Percentiles rank a stretch among this genome's conserved stretches.
Evolutionary conservation across 2,113 vertebrate genomes (phyloP).

Genomic region (Scophthalmus maximus): DNA sequence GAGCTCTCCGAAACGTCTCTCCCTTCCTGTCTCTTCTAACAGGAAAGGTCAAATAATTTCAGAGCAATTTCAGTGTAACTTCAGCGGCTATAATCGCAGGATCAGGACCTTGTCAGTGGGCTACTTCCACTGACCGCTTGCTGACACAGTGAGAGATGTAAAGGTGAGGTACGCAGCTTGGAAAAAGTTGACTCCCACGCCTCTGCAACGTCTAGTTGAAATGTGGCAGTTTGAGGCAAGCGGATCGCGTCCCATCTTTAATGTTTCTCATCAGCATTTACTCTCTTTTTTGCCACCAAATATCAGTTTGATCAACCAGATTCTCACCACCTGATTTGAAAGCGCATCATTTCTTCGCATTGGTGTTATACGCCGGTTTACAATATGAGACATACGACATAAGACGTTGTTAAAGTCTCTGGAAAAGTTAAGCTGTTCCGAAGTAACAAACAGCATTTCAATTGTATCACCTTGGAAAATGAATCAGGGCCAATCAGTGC

Average conservation of each 20-base stretch:
- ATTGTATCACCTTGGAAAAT: constrained; percentile 45
- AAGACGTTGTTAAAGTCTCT: background rate
- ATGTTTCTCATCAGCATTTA: too few relatives aligned
- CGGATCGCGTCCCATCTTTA: too few relatives aligned
- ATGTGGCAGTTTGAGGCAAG: background rate
- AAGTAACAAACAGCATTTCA: constrained; percentile 19
- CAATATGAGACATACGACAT: background rate
- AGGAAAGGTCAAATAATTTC: constrained; percentile 36
- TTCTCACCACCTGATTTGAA: background rate
- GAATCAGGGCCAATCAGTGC: constrained; percentile 69
- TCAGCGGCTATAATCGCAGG: constrained; percentile 13
- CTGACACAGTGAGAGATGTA: background rate
- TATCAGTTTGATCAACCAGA: too few relatives aligned
- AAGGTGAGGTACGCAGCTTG: background rate
- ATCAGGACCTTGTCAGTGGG: constrained; percentile 11
- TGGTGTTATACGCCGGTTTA: background rate
- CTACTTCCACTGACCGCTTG: background rate
- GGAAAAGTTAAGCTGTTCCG: background rate
- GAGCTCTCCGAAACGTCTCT: background rate
- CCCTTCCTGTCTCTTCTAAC: background rate
- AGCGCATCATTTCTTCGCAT: background rate
- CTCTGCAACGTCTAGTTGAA: background rate
- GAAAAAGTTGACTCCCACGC: background rate
- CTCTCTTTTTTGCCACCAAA: background rate
- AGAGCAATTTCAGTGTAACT: constrained; percentile 18